These are phyloP conservation scores for Shinisaurus crocodilurus DNA, from an alignment of 2,113 vertebrate genomes.

Conservation along the genomic window DNA sequence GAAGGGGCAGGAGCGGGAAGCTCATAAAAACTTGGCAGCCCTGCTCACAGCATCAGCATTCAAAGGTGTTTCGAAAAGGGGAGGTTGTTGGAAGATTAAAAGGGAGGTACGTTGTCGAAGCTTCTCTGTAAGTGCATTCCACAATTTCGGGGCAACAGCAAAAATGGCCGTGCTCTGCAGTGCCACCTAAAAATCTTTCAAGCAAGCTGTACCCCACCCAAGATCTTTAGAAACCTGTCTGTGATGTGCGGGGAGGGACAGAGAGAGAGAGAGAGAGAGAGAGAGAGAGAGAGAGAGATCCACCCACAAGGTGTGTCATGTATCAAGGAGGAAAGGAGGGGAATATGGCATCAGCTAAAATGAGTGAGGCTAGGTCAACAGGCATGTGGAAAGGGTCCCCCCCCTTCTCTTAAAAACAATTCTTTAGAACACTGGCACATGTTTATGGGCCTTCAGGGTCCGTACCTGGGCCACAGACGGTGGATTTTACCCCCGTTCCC, in stretches of 20 bases:
- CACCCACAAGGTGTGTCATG: too few relatives aligned
- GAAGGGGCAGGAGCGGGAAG: too few relatives aligned
- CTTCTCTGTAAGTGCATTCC: background rate
- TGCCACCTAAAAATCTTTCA: too few relatives aligned
- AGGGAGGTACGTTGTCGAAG: background rate
- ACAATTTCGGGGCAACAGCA: background rate
- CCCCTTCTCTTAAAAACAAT: background rate
- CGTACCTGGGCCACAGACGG: constrained; percentile 93
- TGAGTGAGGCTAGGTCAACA: background rate
- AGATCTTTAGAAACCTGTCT: too few relatives aligned
- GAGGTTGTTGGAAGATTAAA: background rate
- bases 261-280: too few relatives aligned
- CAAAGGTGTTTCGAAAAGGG: background rate
- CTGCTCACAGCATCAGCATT: background rate
- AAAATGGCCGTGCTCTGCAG: background rate
- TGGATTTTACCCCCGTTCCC: constrained; percentile 94
- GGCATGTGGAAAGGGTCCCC: background rate
- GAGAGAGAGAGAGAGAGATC: too few relatives aligned
- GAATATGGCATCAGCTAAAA: background rate
- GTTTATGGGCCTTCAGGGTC: background rate
- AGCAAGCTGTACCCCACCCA: too few relatives aligned
- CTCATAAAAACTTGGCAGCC: background rate
- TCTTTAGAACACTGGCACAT: background rate
- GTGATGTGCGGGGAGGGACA: too few relatives aligned
- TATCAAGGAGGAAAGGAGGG: too few relatives aligned